These are phyloP conservation scores for Drosophila suzukii DNA, from an alignment of 1,140 invertebrate genomes.

Conservation along the genomic window DNA sequence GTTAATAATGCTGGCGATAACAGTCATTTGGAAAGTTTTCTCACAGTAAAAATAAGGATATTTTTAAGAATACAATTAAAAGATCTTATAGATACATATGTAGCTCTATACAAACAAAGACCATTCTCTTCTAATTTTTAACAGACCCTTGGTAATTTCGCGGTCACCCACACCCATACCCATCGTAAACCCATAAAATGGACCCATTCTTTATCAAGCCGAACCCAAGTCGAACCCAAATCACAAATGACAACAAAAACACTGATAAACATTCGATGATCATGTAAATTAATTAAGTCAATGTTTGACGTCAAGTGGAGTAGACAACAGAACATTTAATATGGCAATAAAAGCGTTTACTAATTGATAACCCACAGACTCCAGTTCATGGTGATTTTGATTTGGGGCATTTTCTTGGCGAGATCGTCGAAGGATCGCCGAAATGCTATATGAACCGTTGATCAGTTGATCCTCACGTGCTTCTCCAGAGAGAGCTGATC, in stretches of 20 bases:
- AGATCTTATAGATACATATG: no score
- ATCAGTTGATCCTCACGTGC: slow-evolving; percentile 13
- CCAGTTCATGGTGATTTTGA: slow-evolving; percentile 1
- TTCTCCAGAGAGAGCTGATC: not conserved
- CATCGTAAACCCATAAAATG: slow-evolving; percentile 24
- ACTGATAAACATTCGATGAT: slow-evolving; percentile 54
- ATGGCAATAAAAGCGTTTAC: slow-evolving; percentile 66
- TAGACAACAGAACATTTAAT: slow-evolving; percentile 79
- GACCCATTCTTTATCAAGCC: slow-evolving; percentile 38
- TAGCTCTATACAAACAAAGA: no score
- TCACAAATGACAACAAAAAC: slow-evolving; percentile 19
- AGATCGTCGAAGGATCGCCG: slow-evolving; percentile 23
- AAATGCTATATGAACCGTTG: no score
- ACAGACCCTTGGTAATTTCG: slow-evolving; percentile 10
- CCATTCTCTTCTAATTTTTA: not conserved
- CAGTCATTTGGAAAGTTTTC: not conserved
- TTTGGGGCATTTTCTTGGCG: not conserved
- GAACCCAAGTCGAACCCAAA: slow-evolving; percentile 27
- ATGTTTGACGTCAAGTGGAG: slow-evolving; percentile 65
- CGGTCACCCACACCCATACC: slow-evolving; percentile 12
- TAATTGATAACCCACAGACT: slow-evolving; percentile 58
- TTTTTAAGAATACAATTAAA: not conserved
- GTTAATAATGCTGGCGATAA: not conserved
- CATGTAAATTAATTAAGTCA: slow-evolving; percentile 69
- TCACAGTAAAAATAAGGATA: not conserved